A percentile compares a stretch with the other conserved stretches of the same genome.
phyloP scores from a whole-genome alignment of 2,797 vertebrate species.

The Stomatorhinus walkeri region DNA sequence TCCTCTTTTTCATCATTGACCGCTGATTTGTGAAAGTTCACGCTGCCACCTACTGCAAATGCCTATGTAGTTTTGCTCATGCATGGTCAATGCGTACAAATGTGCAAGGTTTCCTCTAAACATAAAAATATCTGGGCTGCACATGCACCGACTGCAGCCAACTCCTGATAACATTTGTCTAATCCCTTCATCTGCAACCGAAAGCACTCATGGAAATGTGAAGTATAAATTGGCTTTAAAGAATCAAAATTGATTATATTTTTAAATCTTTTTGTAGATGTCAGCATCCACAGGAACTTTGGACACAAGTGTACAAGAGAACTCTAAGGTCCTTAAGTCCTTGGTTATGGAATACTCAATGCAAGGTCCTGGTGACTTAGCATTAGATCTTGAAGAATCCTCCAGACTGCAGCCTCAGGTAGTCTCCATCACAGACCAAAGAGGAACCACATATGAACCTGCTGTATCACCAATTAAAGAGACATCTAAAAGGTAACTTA shows the following conservation, averaged over 20 bases:
- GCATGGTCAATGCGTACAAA: not conserved
- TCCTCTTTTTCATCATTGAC: not conserved
- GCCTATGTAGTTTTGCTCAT: not conserved
- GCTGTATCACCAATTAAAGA: conserved; percentile 29
- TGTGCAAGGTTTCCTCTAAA: not conserved
- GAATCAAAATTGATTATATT: not conserved
- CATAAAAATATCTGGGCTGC: not conserved
- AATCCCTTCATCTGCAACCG: not conserved
- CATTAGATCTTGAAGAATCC: conserved; percentile 34
- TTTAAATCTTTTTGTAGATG: not conserved
- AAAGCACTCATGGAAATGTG: not conserved
- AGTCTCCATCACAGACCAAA: conserved; percentile 38
- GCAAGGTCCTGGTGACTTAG: conserved; percentile 24
- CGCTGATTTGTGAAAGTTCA: not conserved
- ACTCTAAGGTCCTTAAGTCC: not conserved
- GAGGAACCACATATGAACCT: conserved; percentile 18
- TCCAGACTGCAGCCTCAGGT: conserved; percentile 33
- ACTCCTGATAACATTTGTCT: not conserved
- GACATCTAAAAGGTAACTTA: conserved; percentile 28
- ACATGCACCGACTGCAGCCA: not conserved
- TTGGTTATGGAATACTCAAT: conserved; percentile 1
- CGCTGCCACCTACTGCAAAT: not conserved
- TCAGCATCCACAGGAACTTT: not conserved
- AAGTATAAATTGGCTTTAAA: not conserved
- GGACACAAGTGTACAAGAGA: not conserved